phyloP scores from a whole-genome alignment of 2,113 vertebrate genomes.

The Leiothrix lutea region DNA sequence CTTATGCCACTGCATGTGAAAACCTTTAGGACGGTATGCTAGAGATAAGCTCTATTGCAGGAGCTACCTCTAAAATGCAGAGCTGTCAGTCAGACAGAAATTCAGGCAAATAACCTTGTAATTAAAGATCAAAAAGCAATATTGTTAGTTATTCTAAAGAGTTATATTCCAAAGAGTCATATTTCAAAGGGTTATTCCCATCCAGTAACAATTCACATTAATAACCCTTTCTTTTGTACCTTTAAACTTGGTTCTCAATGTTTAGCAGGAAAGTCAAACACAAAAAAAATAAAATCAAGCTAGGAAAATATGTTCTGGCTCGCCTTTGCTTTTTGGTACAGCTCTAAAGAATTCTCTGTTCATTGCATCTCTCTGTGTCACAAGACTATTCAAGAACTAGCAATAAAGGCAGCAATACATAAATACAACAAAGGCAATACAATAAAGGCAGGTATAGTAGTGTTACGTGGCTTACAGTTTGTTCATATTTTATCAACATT shows the following conservation, averaged over 20 bases:
- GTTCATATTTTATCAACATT: background rate
- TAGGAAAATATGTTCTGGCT: background rate
- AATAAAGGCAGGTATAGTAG: background rate
- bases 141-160: background rate
- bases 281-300: background rate
- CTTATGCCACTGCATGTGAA: background rate
- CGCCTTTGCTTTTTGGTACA: background rate
- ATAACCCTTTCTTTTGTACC: background rate
- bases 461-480: background rate
- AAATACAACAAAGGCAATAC: background rate
- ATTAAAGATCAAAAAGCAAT: background rate
- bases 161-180: background rate
- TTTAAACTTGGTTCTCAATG: background rate
- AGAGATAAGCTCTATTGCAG: background rate
- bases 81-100: background rate
- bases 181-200: background rate
- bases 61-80: background rate
- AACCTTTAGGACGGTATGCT: background rate
- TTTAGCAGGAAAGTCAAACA: background rate
- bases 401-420: background rate
- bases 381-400: background rate
- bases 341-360: background rate
- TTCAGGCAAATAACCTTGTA: background rate
- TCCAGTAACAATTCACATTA: background rate
- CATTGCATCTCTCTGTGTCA: background rate